A percentile compares a stretch with the other conserved stretches of the same genome.
Evolutionary conservation across 92 coral and sea anemone species (phyloP).

Genomic region (Bergia puertoricense): DNA sequence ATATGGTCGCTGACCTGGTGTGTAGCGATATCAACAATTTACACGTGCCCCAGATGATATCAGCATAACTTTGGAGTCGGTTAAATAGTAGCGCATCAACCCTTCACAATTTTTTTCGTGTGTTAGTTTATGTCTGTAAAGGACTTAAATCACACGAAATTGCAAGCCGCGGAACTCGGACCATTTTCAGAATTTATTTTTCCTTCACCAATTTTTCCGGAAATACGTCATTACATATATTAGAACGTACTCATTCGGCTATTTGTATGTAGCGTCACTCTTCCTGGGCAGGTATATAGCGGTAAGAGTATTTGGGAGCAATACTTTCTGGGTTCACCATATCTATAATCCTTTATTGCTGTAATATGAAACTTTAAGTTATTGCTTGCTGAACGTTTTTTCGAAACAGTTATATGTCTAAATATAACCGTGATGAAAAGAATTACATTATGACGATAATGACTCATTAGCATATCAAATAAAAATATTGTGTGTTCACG

Average conservation of each 20-base stretch:
- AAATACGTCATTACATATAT: neutral
- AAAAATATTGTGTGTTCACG: too few species aligned
- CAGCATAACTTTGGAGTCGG: neutral
- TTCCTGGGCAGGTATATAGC: neutral
- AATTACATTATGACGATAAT: too few species aligned
- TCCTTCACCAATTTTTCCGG: neutral
- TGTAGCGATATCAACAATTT: neutral
- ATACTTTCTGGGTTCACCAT: too few species aligned
- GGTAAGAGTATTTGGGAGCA: too few species aligned
- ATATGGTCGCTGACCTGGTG: neutral
- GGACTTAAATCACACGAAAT: neutral
- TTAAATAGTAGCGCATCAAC: neutral
- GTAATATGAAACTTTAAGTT: too few species aligned
- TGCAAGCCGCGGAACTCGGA: neutral
- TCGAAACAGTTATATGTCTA: too few species aligned
- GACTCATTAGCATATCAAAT: too few species aligned
- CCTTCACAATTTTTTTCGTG: neutral
- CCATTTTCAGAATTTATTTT: neutral
- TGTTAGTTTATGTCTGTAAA: neutral
- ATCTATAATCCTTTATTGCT: too few species aligned
- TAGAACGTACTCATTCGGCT: neutral
- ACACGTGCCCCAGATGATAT: neutral
- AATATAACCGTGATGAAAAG: too few species aligned
- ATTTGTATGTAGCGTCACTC: neutral
- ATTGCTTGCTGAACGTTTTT: too few species aligned